Evolutionary conservation across 2,113 vertebrate species (phyloP).

Genomic region (Pelecanus crispus): DNA sequence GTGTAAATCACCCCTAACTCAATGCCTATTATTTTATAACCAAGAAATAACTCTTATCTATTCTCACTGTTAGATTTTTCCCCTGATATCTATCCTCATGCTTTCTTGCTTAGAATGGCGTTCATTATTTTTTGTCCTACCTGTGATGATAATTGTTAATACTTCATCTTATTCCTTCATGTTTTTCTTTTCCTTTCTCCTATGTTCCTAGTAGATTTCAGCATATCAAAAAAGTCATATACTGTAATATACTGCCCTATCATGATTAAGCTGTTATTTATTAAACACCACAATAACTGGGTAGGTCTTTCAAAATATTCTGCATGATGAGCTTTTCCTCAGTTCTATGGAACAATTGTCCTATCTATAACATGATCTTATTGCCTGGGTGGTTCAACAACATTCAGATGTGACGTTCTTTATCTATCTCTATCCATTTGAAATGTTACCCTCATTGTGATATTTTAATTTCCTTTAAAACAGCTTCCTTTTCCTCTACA

Average conservation of each 20-base stretch:
- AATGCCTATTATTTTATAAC: not conserved
- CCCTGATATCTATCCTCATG: not conserved
- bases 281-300: not conserved
- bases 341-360: not conserved
- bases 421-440: not conserved
- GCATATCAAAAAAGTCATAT: rapidly evolving
- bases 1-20: not conserved
- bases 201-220: not conserved
- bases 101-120: not conserved
- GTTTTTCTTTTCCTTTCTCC: not conserved
- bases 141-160: not conserved
- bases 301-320: not conserved
- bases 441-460: not conserved
- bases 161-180: not conserved
- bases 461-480: not conserved
- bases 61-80: not conserved
- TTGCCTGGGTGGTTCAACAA: not conserved
- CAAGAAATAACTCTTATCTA: not conserved
- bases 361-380: not conserved
- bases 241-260: not conserved
- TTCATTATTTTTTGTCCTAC: not conserved
- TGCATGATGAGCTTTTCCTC: not conserved
- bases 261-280: not conserved
- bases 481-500: not conserved
- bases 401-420: not conserved